These are phyloP conservation scores for Rhopalosiphum maidis DNA, from an alignment of 1,140 invertebrate genomes.

Conservation along the genomic window DNA sequence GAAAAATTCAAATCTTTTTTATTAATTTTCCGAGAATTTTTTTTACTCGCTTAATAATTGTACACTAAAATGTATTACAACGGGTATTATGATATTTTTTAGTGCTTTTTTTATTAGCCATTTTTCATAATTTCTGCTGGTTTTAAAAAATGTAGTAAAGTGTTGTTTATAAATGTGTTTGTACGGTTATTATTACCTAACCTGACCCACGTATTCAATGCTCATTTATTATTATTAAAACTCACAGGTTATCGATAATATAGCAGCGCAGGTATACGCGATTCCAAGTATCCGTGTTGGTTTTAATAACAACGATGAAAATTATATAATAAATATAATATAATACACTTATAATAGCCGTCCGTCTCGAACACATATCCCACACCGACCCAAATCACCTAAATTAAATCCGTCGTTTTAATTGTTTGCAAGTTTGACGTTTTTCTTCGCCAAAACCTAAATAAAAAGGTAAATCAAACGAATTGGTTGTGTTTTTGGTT, in stretches of 20 bases:
- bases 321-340: too few relatives aligned
- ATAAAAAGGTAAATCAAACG: neutral
- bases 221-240: neutral
- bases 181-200: neutral
- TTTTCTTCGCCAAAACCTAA: neutral
- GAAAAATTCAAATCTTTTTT: neutral
- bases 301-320: too few relatives aligned
- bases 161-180: neutral
- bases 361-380: neutral
- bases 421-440: neutral
- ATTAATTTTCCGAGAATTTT: neutral
- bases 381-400: neutral
- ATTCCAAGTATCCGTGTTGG: too few relatives aligned
- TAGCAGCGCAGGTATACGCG: neutral
- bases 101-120: neutral
- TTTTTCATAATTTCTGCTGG: neutral
- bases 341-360: too few relatives aligned
- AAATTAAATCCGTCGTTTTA: neutral
- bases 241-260: neutral
- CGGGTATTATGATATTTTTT: neutral
- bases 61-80: neutral
- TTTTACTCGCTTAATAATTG: neutral
- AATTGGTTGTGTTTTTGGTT: neutral
- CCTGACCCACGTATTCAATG: neutral
- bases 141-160: neutral